Evolutionary conservation across 2,797 vertebrate genomes (phyloP), one percentile per base, ranked within the genome.

Genomic region (Lutjanus campechanus): DNA sequence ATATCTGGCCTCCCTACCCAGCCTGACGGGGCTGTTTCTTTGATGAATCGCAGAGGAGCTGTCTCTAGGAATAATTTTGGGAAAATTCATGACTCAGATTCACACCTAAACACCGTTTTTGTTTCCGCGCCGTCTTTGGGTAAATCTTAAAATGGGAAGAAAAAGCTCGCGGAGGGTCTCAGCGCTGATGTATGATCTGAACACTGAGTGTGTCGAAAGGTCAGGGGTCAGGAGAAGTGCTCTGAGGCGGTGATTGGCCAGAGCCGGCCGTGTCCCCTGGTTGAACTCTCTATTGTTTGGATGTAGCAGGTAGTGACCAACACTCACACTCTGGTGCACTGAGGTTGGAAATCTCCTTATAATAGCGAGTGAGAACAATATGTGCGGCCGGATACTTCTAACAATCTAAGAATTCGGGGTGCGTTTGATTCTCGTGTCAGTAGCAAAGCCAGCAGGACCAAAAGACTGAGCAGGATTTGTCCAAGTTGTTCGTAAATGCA

Each of bases 161-260:
- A 89, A 88, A 91, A 87, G 63, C 86, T 89, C 77, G 77, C 50
- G 51, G 89, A 91, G 89, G 29, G 88, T 91, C 89, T 83, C 69
- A 60, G 69, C 81, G 49, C 92, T 94, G 94, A 95, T 94, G 91
- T 93, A 95, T 95, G 91, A 77, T 90, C 89, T 92, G 91, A 93
- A 95, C 93, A 91, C 88, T 92, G 93, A 95, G 91, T 89, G 93
- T 94, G 94, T 94, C 90, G 93, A 93, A 85, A 94, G 95, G 95
- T 96, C 93, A 95, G 90, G 92, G 95, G 94, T 95, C 93, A 93
- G 88, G 53, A 90, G 86, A 89, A 94, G 94, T 94, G 90, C 92
- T 94, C 83, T 11, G 85, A 95, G 96, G 88, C 95, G 95, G 94
- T 97, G 98, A 99, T 98, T 97, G 96, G 96, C 95, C 95, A 96